phyloP scores from a whole-genome alignment of 2,888 invertebrate species.

The Oconnorella tubifera region DNA sequence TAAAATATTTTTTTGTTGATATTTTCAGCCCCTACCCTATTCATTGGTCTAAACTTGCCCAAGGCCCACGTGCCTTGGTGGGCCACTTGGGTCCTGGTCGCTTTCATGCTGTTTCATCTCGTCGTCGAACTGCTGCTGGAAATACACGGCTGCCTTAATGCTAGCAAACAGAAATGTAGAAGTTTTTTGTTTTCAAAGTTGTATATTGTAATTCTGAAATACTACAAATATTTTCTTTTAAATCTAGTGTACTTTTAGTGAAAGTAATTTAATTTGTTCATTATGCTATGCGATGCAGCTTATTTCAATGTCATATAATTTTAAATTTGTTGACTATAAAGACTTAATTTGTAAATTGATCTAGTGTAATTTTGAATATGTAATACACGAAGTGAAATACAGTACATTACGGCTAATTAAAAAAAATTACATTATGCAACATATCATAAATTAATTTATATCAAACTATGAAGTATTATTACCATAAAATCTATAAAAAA shows the following conservation, averaged over 20 bases:
- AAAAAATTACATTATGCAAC: no score
- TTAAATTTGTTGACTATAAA: no score
- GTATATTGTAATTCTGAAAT: not conserved
- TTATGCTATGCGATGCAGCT: no score
- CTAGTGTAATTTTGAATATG: no score
- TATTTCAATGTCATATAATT: no score
- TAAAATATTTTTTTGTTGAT: no score
- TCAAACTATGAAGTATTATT: no score
- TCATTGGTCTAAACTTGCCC: constrained; percentile 80
- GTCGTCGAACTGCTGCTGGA: constrained; percentile 72
- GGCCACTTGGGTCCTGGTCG: constrained; percentile 82
- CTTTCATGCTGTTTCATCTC: constrained; percentile 84
- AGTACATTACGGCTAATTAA: no score
- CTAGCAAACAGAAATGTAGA: constrained; percentile 53
- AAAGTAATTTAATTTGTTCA: not conserved
- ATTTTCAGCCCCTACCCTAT: constrained; percentile 85
- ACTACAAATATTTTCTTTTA: not conserved
- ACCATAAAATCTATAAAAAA: no score
- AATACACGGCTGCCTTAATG: constrained; percentile 56
- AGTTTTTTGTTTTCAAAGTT: not conserved
- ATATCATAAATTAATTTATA: no score
- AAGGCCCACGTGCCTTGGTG: constrained; percentile 82
- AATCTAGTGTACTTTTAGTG: not conserved
- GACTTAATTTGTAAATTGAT: no score
- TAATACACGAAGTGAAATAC: no score